Evolutionary conservation across 2,888 invertebrate genomes (phyloP), one percentile per base, ranked within the genome.

Genomic region (Phyllotreta striolata): DNA sequence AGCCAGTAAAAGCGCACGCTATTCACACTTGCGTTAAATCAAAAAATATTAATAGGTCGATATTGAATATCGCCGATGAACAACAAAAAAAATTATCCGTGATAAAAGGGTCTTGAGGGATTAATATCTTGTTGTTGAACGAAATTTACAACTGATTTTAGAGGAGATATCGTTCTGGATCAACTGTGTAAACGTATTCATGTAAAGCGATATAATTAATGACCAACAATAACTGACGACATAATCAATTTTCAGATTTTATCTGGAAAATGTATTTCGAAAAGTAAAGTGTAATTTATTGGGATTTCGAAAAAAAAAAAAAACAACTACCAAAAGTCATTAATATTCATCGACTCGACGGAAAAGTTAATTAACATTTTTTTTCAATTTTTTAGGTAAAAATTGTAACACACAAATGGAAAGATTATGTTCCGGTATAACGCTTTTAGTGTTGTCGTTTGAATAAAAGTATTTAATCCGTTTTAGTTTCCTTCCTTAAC

Each of bases 161-260:
- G 13, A 7, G 8, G 54, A 38, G 12, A 9, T 37, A 47, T 47
- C 13, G 9, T 14, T 35, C 6, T 24, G 7, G 43, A 34, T 35
- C 12, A 13, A 55, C 55, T 35, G 10, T 55, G 43, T 55, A 43
- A 37, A 56, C 35, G 35, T 56, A 34, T 46, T 39, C 35, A 57
- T 47, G 47, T 46, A 52, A 52, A 55, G 54, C 47, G 54, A 13
- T 46, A 44, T 62, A 63, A 66, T 66, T 66, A 58, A 66, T 63
- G 63, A 66, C 10, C 44, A 35, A 55, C 66, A 66, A 66, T 55
- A 55, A 55, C 66, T 55, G 43, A 57, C 54, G 55, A 63, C 54
- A 56, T 58, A 56, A 59, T 60, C 59, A 63, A 63, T 63, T 55
- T 62, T 58, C 55, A 55, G 49, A 62, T 58, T 55, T 55, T 55